Evolutionary conservation across 2,113 vertebrate species (phyloP), one percentile per base, ranked within the genome.

Genomic region (Ceyx margarethae): DNA sequence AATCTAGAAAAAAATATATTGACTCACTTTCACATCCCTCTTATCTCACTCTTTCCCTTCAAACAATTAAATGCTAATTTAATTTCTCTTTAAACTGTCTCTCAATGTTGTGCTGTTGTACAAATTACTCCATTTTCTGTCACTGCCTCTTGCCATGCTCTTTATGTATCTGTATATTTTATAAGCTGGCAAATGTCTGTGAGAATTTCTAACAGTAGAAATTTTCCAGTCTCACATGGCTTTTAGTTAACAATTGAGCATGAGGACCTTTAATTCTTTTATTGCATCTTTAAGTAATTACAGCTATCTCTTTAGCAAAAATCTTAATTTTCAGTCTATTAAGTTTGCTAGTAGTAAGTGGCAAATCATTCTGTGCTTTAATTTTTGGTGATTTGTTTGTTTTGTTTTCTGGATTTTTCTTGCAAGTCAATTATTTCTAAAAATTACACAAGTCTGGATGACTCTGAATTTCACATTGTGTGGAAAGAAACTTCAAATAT

Each of bases 41-140:
- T 54, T 61, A 23, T 76, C 37, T 91, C 15, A 23, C 5, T 79
- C 33, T 90, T 81, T 46, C 11, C 21, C 16, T 90, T 87, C 20
- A 69, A 92, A 64, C 29, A 92, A 69, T 80, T 89, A 81, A 28
- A n/a, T 76, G 31, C 28, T 67, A 87, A 73, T 91, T 90, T 87
- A 81, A n/a, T 56, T 95, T 81, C 35, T 83, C 60, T 62, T 89
- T n/a, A 68, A 69, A n/a, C 64, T 82, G 11, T 82, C 35, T 93
- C 40, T 72, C 29, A 71, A 16, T 61, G 18, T 72, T 75, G 8
- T 65, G 12, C 4, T 45, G 35, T 71, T 28, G 4, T 78, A 73
- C 20, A 25, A 87, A 58, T 28, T 33, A 54, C 4, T 10, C 10
- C 43, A 10, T 43, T 85, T 92, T 82, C 42, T 77, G 0, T 46